Base-by-base conservation (phyloP, 1,140 invertebrate genomes). In the Conus betulinus region DNA sequence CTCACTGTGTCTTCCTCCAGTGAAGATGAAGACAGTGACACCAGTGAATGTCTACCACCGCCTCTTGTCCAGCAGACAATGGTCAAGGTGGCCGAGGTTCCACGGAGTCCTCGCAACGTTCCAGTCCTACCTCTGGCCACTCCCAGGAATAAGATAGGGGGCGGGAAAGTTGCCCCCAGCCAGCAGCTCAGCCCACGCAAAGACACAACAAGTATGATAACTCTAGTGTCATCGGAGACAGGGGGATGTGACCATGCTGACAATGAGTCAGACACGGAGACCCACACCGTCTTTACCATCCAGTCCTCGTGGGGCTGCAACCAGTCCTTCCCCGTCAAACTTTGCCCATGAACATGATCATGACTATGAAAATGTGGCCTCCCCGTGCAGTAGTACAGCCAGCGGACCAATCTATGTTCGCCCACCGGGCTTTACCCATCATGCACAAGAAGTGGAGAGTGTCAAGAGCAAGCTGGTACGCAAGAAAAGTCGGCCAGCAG, bases 91-190 rank as follows among this genome's bases (percentile, higher is more conserved):
- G 27, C 78, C 15, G 67, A n/a, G 39, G 81, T 87, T 84, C 85
- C 88, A 57, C 79, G 74, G n/a, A 78, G 79, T 51, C 79, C 87
- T 5, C 78, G 82, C 7, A 84, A 81, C 51, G 63, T 79, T 23
- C 83, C 8, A 63, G 87, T 51, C 79, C 67, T 39, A 79, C 87
- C 52, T 79, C 83, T 57, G 8, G 20, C 76, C 67, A 63, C 53
- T 11, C 82, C 82, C 13, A 60, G 82, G 55, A 67, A 10, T 5
- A 84, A 63, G 63, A 63, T 39, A n/a, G 82, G 82, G 10, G 82
- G 67, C 79, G 84, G 85, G 8, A 89, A 90, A 57, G 79, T 95
- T 97, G 97, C 0, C 98, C 98, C 95, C 97, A 99, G 67, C 27
- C 85, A 71, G 23, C 15, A n/a, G 10, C n/a, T 84, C 20, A 84